These are phyloP conservation scores for Choloepus didactylus DNA, from an alignment of 2,797 vertebrate species.

Conservation along the genomic window DNA sequence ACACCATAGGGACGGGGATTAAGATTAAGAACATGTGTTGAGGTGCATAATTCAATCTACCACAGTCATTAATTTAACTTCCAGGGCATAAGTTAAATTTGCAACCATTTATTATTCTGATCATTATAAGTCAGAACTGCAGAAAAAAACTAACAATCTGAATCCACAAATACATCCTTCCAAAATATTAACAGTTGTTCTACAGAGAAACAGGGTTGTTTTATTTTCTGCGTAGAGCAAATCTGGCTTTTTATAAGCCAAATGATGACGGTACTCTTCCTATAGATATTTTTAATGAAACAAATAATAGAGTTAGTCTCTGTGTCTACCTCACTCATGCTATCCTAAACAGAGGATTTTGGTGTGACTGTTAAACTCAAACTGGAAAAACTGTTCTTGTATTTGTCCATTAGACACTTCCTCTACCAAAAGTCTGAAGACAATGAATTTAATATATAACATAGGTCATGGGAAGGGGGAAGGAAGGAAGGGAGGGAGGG, in stretches of 20 bases:
- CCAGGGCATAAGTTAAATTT: background rate
- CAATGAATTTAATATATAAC: background rate
- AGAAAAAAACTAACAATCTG: background rate
- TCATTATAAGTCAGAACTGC: background rate
- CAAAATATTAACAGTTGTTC: conserved; percentile 11
- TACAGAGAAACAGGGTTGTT: background rate
- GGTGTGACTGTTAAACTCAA: background rate
- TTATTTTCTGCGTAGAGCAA: background rate
- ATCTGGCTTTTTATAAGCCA: background rate
- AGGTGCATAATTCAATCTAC: too few species aligned
- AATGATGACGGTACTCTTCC: background rate
- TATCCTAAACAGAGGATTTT: background rate
- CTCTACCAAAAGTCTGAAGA: conserved; percentile 3
- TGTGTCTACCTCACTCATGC: background rate
- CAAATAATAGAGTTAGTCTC: background rate
- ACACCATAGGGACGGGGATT: too few species aligned
- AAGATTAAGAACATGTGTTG: too few species aligned
- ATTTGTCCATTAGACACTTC: background rate
- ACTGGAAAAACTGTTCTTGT: background rate
- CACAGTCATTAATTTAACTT: background rate
- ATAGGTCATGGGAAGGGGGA: background rate
- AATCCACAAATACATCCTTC: background rate
- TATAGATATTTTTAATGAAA: background rate
- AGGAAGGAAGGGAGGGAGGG: background rate
- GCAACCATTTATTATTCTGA: background rate